These are phyloP conservation scores for Morinoia aosen DNA, from an alignment of 2,888 invertebrate genomes.

Conservation along the genomic window DNA sequence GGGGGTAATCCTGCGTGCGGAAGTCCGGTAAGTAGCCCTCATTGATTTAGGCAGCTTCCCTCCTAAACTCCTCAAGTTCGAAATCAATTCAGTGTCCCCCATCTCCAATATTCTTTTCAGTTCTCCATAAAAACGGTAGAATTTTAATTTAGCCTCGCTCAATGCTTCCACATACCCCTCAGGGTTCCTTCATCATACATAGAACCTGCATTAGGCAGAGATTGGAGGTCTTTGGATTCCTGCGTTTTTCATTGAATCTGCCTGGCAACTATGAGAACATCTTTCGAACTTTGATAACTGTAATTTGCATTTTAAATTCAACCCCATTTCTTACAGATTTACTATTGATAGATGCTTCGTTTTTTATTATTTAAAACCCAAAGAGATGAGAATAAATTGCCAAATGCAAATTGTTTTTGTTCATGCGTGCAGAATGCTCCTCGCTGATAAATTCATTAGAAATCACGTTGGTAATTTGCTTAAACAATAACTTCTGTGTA, in stretches of 20 bases:
- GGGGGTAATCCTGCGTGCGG: background rate
- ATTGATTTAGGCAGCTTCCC: background rate
- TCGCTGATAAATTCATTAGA: background rate
- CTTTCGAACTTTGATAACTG: background rate
- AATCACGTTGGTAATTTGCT: background rate
- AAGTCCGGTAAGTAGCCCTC: background rate
- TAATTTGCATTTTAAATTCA: background rate
- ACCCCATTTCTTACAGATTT: background rate
- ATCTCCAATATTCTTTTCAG: background rate
- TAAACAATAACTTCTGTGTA: background rate
- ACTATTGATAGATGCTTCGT: background rate
- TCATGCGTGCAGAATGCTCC: background rate
- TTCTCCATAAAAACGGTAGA: background rate
- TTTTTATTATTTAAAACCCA: background rate
- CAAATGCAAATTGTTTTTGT: background rate
- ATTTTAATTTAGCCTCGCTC: background rate
- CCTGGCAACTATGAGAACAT: too few species aligned
- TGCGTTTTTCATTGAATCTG: background rate
- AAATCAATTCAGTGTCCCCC: background rate
- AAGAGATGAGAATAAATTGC: background rate
- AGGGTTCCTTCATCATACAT: background rate
- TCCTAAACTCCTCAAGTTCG: background rate
- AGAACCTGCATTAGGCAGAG: background rate
- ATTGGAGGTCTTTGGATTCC: background rate
- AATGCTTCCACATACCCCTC: background rate